These are phyloP conservation scores for Epizoanthus scotinus DNA, from an alignment of 92 coral and sea anemone species.

Conservation along the genomic window DNA sequence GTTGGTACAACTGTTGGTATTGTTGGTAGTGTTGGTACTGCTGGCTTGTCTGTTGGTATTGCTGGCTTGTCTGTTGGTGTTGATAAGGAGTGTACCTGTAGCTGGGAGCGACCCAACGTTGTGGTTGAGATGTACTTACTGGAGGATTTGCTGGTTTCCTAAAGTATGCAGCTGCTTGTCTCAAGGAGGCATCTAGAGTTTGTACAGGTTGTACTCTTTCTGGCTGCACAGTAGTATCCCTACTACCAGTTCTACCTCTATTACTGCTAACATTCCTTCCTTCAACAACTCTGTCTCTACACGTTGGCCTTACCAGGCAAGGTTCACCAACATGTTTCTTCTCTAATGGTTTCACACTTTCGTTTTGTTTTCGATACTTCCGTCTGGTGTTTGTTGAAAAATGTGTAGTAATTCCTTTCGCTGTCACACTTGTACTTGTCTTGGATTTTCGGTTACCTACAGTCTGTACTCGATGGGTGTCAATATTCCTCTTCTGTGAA, in stretches of 20 bases:
- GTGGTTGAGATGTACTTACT: neutral
- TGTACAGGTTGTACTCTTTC: conserved; percentile 8
- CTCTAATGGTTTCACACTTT: no score
- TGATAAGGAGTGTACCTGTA: conserved; percentile 28
- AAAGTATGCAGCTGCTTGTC: neutral
- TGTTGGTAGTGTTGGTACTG: neutral
- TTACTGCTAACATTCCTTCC: neutral
- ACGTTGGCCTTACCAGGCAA: neutral
- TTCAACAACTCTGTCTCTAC: neutral
- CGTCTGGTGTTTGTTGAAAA: neutral
- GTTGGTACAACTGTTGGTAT: conserved; percentile 6
- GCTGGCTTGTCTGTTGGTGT: conserved; percentile 6
- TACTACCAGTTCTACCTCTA: neutral
- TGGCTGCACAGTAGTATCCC: neutral
- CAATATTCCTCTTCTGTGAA: neutral
- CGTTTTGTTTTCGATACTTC: neutral
- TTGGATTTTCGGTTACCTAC: neutral
- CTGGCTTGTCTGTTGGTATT: neutral
- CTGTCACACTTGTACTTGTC: neutral
- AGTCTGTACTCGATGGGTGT: neutral
- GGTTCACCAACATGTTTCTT: neutral
- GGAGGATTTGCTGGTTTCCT: conserved; percentile 19
- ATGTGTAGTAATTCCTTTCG: neutral
- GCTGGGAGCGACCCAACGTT: neutral
- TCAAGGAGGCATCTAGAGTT: conserved; percentile 6